phyloP scores from a whole-genome alignment of 2,113 vertebrate species.

The Colistium nudipinnis region DNA sequence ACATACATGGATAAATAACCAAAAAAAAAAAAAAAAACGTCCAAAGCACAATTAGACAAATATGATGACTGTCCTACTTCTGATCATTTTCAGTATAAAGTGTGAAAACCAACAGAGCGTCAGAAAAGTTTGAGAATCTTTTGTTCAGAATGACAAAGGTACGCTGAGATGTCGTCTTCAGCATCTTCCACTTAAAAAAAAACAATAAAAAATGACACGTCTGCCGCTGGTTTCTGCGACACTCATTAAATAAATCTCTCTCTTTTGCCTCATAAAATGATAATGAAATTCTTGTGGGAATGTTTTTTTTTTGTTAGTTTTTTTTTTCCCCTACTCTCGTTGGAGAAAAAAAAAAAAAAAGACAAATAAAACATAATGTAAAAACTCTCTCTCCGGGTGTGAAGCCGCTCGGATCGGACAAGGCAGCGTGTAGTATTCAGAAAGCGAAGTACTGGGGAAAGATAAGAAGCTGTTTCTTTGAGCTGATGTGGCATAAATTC shows the following conservation, averaged over 20 bases:
- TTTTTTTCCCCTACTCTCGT: neutral
- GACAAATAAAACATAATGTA: conserved; percentile 20
- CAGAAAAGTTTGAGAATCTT: neutral
- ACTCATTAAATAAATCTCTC: conserved; percentile 42
- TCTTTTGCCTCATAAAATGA: conserved; percentile 37
- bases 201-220: conserved; percentile 21
- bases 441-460: conserved; percentile 3
- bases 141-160: neutral
- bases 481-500: conserved; percentile 41
- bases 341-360: conserved; percentile 18
- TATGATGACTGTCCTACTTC: no score
- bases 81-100: neutral
- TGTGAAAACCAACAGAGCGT: neutral
- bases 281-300: conserved; percentile 44
- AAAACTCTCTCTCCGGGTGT: conserved; percentile 15
- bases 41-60: no score
- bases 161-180: conserved; percentile 13
- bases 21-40: no score
- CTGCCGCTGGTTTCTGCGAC: conserved; percentile 25
- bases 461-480: conserved; percentile 2
- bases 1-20: neutral
- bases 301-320: conserved; percentile 12
- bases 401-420: conserved; percentile 25
- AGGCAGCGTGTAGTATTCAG: neutral
- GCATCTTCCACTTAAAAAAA: conserved; percentile 22